Evolutionary conservation across 2,888 invertebrate species (phyloP).

Genomic region (Conus canariensis): DNA sequence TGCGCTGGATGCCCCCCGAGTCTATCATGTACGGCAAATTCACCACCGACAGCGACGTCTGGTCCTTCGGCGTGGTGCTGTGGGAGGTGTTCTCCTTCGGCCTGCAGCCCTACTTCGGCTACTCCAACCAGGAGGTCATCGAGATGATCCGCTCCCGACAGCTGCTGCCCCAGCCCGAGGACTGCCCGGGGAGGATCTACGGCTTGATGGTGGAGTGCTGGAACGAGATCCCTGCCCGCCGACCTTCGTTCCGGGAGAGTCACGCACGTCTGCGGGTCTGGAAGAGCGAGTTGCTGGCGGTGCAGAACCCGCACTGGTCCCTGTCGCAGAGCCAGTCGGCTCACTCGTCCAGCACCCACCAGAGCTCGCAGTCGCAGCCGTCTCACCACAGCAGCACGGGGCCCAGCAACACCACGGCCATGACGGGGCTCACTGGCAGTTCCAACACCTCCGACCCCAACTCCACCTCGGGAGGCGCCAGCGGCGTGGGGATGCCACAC

Average conservation of each 20-base stretch:
- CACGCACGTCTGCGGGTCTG: conserved; percentile 89
- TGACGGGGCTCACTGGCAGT: conserved; percentile 78
- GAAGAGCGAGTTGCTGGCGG: conserved; percentile 78
- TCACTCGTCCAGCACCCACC: conserved; percentile 71
- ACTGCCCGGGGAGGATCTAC: conserved; percentile 95
- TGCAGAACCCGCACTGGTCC: conserved; percentile 70
- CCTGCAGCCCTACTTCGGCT: conserved; percentile 95
- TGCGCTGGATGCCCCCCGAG: conserved; percentile 99
- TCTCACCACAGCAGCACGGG: conserved; percentile 79
- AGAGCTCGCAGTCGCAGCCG: conserved; percentile 70
- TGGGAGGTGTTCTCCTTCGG: conserved; percentile 99
- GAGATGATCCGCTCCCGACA: conserved; percentile 97
- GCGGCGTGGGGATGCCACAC: background rate
- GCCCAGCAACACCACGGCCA: conserved; percentile 81
- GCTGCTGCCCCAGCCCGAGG: conserved; percentile 93
- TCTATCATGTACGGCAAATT: conserved; percentile 98
- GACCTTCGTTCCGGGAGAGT: conserved; percentile 96
- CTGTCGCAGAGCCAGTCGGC: conserved; percentile 72
- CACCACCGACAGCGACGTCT: conserved; percentile 97
- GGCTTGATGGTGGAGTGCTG: conserved; percentile 99
- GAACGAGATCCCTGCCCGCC: conserved; percentile 93
- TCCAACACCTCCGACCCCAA: conserved; percentile 67
- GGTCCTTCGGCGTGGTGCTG: conserved; percentile 98
- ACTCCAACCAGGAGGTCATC: conserved; percentile 97
- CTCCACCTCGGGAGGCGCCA: conserved; percentile 33